phyloP scores from a whole-genome alignment of 2,888 invertebrate species.

The Acronicta leporina region DNA sequence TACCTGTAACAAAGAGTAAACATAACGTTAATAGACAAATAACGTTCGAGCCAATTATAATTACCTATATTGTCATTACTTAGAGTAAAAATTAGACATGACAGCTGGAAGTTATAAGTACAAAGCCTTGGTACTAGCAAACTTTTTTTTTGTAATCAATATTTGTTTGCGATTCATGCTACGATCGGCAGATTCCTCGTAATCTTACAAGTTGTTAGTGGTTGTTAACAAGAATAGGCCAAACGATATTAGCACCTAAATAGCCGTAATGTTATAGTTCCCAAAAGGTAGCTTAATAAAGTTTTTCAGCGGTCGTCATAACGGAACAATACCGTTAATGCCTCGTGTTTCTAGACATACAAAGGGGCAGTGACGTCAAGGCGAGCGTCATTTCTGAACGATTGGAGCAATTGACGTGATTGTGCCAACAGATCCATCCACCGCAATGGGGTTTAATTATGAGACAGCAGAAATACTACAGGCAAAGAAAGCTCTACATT shows the following conservation, averaged over 20 bases:
- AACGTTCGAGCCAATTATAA: constrained; percentile 14
- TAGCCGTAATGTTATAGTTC: constrained; percentile 12
- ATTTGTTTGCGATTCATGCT: neutral
- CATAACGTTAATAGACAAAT: constrained; percentile 13
- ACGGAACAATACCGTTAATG: constrained; percentile 75
- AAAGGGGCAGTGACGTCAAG: constrained; percentile 83
- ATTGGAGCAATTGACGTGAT: constrained; percentile 86
- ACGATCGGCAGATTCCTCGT: constrained; percentile 4
- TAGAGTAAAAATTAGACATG: neutral
- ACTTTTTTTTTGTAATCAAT: too few relatives aligned
- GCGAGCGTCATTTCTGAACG: constrained; percentile 77
- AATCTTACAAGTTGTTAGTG: constrained; percentile 7
- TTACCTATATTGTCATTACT: neutral
- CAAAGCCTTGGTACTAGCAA: neutral
- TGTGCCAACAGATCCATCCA: constrained; percentile 62
- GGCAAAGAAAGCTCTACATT: constrained; percentile 31
- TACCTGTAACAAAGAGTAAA: constrained; percentile 91
- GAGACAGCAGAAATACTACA: constrained; percentile 30
- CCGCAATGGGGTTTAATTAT: constrained; percentile 39
- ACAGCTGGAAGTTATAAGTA: constrained; percentile 1
- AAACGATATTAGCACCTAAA: constrained; percentile 22
- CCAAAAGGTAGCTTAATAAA: constrained; percentile 32
- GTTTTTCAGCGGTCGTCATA: constrained; percentile 55
- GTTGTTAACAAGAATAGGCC: constrained; percentile 10
- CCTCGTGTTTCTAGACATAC: constrained; percentile 72